These are phyloP conservation scores for Pyrrhia umbra DNA, from an alignment of 2,888 invertebrate species.

Conservation along the genomic window DNA sequence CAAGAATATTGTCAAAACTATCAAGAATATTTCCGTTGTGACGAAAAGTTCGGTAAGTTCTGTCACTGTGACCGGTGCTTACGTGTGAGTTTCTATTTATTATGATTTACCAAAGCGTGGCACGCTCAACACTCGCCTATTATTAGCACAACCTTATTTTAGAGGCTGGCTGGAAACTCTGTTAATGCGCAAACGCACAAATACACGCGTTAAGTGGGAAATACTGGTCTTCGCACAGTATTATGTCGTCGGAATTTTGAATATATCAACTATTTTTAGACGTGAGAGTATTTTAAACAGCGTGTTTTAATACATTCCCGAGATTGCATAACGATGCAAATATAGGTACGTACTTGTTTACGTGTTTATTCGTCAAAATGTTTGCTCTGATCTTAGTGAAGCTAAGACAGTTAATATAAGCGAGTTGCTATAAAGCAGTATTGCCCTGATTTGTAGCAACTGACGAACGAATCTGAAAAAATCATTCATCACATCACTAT, in stretches of 20 bases:
- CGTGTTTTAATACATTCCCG: conserved; percentile 47
- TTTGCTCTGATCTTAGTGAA: not conserved
- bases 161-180: conserved; percentile 70
- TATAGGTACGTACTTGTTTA: conserved; percentile 13
- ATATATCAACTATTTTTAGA: conserved; percentile 48
- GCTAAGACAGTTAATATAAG: too few relatives aligned
- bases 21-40: not conserved
- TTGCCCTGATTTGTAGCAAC: too few relatives aligned
- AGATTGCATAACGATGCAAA: conserved; percentile 44
- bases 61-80: conserved; percentile 61
- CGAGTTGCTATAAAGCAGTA: too few relatives aligned
- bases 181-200: conserved; percentile 61
- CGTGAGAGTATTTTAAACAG: conserved; percentile 51
- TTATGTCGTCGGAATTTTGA: conserved; percentile 52
- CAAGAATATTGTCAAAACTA: not conserved
- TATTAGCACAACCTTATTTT: conserved; percentile 79
- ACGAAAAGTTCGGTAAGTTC: conserved; percentile 12
- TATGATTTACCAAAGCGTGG: conserved; percentile 75
- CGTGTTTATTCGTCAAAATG: conserved; percentile 14
- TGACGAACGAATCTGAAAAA: too few relatives aligned
- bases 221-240: conserved; percentile 49
- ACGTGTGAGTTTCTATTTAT: conserved; percentile 76
- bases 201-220: conserved; percentile 57
- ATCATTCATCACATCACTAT: not conserved
- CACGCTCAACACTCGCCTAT: conserved; percentile 71